Conservation (phyloP, 2,888 invertebrate genomes). For the Folsomia manolachei region DNA sequence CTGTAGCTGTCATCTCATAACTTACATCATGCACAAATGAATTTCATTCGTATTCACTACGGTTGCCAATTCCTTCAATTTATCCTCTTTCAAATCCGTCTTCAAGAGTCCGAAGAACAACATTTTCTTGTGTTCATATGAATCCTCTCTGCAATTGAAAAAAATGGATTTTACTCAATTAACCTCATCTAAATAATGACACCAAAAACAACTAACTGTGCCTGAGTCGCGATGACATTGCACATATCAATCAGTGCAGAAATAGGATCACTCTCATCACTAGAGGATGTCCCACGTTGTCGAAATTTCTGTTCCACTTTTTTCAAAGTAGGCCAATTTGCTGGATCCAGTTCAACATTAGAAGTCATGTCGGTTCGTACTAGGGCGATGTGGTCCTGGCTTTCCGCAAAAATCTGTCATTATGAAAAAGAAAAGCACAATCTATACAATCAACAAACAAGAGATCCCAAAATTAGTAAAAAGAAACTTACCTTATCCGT, state of each 20-base stretch:
- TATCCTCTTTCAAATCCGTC: slow-evolving; percentile 24
- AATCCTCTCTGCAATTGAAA: slow-evolving; percentile 37
- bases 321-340: slow-evolving; percentile 30
- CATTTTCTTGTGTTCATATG: slow-evolving; percentile 35
- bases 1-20: neutral
- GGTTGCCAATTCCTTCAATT: slow-evolving; percentile 21
- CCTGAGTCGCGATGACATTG: slow-evolving; percentile 19
- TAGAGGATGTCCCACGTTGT: neutral
- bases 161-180: neutral
- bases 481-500: slow-evolving; percentile 41
- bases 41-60: slow-evolving; percentile 22
- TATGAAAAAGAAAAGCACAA: slow-evolving; percentile 6
- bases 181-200: neutral
- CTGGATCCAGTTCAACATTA: slow-evolving; percentile 18
- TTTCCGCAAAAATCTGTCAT: slow-evolving; percentile 41
- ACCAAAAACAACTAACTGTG: slow-evolving; percentile 19
- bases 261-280: slow-evolving; percentile 3
- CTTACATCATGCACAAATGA: slow-evolving; percentile 34
- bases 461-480: neutral
- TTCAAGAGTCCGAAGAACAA: slow-evolving; percentile 34
- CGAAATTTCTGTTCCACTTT: neutral
- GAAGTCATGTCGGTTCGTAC: slow-evolving; percentile 24
- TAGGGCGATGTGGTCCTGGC: slow-evolving; percentile 27
- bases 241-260: slow-evolving; percentile 17
- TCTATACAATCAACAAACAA: neutral